Evolutionary conservation across 2,888 invertebrate genomes (phyloP).

Genomic region (Metopia argyrocephala): DNA sequence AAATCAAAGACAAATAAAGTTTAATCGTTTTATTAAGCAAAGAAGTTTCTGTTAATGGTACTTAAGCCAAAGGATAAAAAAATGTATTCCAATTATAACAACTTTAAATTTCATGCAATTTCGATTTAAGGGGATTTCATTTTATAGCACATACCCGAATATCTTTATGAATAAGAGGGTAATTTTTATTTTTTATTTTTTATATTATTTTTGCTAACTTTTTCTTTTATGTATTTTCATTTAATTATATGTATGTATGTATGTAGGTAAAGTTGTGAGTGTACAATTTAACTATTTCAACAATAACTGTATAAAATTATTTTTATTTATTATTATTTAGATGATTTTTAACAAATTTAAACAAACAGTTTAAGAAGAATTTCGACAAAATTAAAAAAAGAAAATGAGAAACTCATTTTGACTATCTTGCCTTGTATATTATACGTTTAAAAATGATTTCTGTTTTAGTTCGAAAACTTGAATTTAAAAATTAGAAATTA

Average conservation of each 20-base stretch:
- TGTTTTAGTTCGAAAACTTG: not conserved
- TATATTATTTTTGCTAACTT: too few species aligned
- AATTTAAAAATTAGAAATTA: slow-evolving; percentile 1
- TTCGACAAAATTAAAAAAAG: not conserved
- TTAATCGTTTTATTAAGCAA: too few species aligned
- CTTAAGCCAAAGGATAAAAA: too few species aligned
- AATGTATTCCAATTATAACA: too few species aligned
- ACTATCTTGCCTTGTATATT: slow-evolving; percentile 34
- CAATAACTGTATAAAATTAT: slow-evolving; percentile 8
- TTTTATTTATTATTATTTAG: not conserved
- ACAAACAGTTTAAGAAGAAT: slow-evolving; percentile 18
- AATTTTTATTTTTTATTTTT: too few species aligned
- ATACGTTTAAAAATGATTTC: not conserved
- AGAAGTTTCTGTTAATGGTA: too few species aligned
- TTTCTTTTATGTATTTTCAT: not conserved
- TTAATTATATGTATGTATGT: slow-evolving; percentile 24
- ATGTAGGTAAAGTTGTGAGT: not conserved
- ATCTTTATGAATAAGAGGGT: too few species aligned
- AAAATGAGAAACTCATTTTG: not conserved
- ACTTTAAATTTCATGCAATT: too few species aligned
- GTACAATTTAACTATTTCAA: slow-evolving; percentile 49
- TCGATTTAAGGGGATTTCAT: too few species aligned
- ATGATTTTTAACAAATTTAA: slow-evolving; percentile 41
- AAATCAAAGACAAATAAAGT: too few species aligned
- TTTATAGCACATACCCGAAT: too few species aligned